Percentiles rank a stretch among this genome's conserved stretches.
phyloP scores from a whole-genome alignment of 2,888 invertebrate species.

The Mythimna albipuncta region DNA sequence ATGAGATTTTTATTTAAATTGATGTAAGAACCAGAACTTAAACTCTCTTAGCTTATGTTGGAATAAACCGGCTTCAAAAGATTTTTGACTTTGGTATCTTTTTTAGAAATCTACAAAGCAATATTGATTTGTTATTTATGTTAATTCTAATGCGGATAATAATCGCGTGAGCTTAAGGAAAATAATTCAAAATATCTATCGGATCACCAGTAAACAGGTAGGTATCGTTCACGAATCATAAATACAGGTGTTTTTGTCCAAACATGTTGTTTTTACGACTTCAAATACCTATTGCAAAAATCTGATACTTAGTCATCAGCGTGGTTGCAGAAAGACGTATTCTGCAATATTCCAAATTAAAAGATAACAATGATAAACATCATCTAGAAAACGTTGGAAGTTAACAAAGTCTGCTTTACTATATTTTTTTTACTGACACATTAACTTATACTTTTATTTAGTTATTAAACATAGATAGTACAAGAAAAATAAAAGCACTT shows the following conservation, averaged over 20 bases:
- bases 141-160: background rate
- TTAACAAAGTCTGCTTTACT: too few relatives aligned
- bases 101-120: conserved; percentile 6
- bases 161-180: conserved; percentile 7
- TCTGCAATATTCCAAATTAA: too few relatives aligned
- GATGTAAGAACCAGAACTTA: background rate
- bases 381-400: too few relatives aligned
- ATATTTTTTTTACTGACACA: too few relatives aligned
- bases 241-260: background rate
- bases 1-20: background rate
- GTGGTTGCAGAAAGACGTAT: too few relatives aligned
- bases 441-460: too few relatives aligned
- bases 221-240: background rate
- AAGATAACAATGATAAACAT: too few relatives aligned
- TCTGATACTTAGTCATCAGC: too few relatives aligned
- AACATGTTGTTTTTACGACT: background rate
- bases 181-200: conserved; percentile 6
- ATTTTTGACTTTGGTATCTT: background rate
- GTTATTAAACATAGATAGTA: too few relatives aligned
- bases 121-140: conserved; percentile 7
- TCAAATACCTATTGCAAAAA: too few relatives aligned
- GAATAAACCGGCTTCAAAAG: conserved; percentile 12
- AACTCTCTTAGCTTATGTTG: too few relatives aligned
- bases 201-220: background rate
- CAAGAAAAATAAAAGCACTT: too few relatives aligned